Base-by-base conservation (phyloP, 2,797 vertebrate species). In the Diceros bicornis region DNA sequence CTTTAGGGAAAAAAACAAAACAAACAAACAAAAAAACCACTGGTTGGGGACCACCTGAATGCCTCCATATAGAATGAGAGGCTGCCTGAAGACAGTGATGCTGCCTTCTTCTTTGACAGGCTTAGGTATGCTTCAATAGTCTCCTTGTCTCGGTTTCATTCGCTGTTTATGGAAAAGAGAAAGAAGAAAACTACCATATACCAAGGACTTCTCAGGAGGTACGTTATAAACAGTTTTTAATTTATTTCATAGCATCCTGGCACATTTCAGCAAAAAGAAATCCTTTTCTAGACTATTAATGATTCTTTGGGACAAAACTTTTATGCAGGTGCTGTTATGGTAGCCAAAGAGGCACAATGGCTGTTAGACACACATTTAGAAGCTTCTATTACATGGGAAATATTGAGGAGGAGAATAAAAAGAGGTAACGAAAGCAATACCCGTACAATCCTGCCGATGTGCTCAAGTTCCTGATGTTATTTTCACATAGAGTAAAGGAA, bases 401-500 rank as follows among this genome's bases (percentile, higher is more conserved):
- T 72, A 71, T 6, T 77, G 69, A 91, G 74, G 50, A 87, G 79
- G 29, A 78, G 41, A 85, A 82, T 18, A 57, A 68, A 77, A 75
- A 78, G 50, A 85, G 25, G 52, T 47, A 71, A 20, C 47, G 75
- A 93, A 75, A 78, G 25, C 17, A 61, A 64, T 21, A 64, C 37
- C 37, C 50, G 41, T 7, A 32, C 81, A 47, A 86, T 59, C 64
- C 89, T 52, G 29, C 47, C 1, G 0, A 20, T 7, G 14, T 62
- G 68, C 64, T 71, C 0, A 87, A 59, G 64, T 71, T 95, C 77
- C 87, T 64, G 18, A 61, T 75, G 75, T 50, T 88, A 82, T 94
- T 97, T 92, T 93, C 79, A 81, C 41, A 83, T 29, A 21, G 10
- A 96, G 66, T 21, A 94, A 90, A 92, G 37, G 25, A 94, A 96